Base-by-base conservation (phyloP, 2,797 vertebrate species). In the Hydrophis major region DNA sequence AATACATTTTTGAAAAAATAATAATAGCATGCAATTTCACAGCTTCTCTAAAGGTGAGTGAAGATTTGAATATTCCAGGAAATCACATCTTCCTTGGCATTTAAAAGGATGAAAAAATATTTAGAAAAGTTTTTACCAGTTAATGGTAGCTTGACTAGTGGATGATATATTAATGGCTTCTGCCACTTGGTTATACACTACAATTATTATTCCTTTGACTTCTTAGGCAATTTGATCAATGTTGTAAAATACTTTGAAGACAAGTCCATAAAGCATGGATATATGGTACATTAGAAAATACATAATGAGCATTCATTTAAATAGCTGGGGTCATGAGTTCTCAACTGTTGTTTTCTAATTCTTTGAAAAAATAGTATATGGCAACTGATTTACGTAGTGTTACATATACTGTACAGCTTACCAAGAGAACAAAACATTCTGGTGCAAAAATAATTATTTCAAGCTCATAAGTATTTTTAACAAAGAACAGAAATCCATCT, bases 401-500 rank as follows among this genome's bases (percentile, higher is more conserved):
- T 60, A 66, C 25, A 87, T 92, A 88, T 92, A 87, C 69, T 59
- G 47, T 92, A 74, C 88, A 92, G 93, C 53, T 90, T 11, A 37
- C 74, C 56, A 14, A 60, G 27, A 91, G n/a, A 92, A 37, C 12
- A 95, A 96, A 95, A 92, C 87, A 95, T 91, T 87, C 87, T 83
- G 86, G 87, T 93, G 92, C 7, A 91, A 93, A 94, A 91, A 60
- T 55, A 94, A 91, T 69, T 55, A 16, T 53, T 42, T 87, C 90
- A 88, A 55, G 13, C 56, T 95, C 2, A 0, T 27, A 60, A 1
- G 93, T 92, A 91, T 90, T 92, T 90, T n/a, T 87, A 92, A 93
- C 0, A 69, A 89, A 91, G 10, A 50, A 37, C 6, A 20, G 42
- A 32, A 47, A 60, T n/a, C 6, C 27, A 18, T 86, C 69, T 22